Evolutionary conservation across 2,888 invertebrate genomes (phyloP).

Genomic region (Eilema depressum): DNA sequence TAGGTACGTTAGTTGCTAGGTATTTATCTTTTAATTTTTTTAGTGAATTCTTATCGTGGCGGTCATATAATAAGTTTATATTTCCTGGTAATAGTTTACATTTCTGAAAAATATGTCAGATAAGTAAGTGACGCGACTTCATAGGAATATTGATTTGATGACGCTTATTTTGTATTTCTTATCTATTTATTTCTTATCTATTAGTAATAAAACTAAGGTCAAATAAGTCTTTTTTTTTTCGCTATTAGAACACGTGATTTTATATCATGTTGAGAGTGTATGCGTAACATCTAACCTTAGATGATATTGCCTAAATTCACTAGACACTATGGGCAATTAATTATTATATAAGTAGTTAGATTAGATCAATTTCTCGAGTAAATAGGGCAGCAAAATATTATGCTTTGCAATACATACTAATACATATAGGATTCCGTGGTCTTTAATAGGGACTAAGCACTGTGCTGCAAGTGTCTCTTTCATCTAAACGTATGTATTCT

Average conservation of each 20-base stretch:
- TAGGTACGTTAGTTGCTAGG: background rate
- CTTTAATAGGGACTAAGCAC: background rate
- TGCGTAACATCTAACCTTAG: background rate
- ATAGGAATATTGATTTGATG: slow-evolving; percentile 31
- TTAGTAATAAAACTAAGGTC: slow-evolving; percentile 35
- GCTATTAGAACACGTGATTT: background rate
- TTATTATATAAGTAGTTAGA: background rate
- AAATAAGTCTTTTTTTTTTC: slow-evolving; percentile 29
- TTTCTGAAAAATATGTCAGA: slow-evolving; percentile 6
- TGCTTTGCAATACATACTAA: background rate
- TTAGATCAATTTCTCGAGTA: background rate
- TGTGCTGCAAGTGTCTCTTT: slow-evolving; percentile 13
- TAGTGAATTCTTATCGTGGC: background rate
- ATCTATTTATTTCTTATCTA: slow-evolving; percentile 19
- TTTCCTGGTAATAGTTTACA: slow-evolving; percentile 14
- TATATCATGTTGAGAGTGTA: background rate
- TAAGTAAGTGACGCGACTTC: slow-evolving; percentile 25
- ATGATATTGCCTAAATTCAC: background rate
- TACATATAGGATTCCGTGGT: background rate
- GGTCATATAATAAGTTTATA: background rate
- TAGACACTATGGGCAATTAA: background rate
- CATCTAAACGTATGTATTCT: slow-evolving; percentile 35
- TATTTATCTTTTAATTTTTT: background rate
- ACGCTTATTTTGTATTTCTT: slow-evolving; percentile 30
- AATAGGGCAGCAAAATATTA: background rate